A percentile compares a stretch with the other conserved stretches of the same genome.
Conservation (phyloP, 2,113 vertebrate genomes). For the Ifrita kowaldi region DNA sequence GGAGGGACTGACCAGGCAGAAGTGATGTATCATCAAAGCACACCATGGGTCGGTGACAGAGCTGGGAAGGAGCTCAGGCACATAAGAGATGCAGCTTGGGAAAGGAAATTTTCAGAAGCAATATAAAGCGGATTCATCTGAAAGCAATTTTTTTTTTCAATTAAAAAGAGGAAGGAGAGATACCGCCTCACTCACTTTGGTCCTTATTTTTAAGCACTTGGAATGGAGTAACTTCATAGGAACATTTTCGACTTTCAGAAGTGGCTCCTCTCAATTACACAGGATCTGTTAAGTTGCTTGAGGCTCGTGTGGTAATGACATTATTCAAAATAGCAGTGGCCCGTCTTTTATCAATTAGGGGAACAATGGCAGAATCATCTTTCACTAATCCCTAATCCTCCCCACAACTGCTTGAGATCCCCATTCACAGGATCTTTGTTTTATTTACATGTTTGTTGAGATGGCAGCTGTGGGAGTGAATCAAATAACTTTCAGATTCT, state of each 20-base stretch:
- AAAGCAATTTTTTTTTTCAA: background rate
- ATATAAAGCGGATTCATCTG: background rate
- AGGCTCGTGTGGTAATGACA: background rate
- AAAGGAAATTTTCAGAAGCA: background rate
- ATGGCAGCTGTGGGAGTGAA: background rate
- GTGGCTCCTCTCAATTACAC: background rate
- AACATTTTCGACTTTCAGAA: background rate
- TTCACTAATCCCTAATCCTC: background rate
- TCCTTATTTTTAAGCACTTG: background rate
- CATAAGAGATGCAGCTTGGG: background rate
- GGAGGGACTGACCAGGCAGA: background rate
- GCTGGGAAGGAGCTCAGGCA: background rate
- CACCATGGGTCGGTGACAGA: background rate
- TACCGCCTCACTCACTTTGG: background rate
- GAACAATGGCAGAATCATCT: slow-evolving; percentile 1
- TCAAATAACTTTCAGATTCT: background rate
- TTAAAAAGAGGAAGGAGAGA: background rate
- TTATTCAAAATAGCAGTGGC: background rate
- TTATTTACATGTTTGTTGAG: slow-evolving; percentile 9
- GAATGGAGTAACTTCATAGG: background rate
- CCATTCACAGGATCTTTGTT: background rate
- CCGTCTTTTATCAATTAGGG: background rate
- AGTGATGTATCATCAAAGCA: background rate
- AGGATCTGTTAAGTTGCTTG: background rate
- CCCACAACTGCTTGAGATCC: background rate